A percentile compares a stretch with the other conserved stretches of the same genome.
These are phyloP conservation scores for Philhelius pedissequus DNA, from an alignment of 2,888 invertebrate genomes.

Conservation along the genomic window DNA sequence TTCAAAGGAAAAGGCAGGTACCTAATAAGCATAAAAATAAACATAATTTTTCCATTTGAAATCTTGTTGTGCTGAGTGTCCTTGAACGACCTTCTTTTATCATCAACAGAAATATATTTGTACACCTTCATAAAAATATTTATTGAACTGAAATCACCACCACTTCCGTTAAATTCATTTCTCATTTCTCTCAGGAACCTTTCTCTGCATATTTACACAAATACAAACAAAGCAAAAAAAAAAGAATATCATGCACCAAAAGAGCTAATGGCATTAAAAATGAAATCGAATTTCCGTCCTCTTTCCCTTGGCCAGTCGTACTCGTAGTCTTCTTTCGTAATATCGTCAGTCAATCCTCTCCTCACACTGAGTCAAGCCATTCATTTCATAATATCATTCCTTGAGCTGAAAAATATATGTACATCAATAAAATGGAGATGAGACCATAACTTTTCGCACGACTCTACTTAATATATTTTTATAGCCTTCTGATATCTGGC, in stretches of 20 bases:
- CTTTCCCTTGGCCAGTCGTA: background rate
- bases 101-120: background rate
- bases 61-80: background rate
- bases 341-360: background rate
- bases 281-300: constrained; percentile 21
- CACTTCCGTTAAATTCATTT: constrained; percentile 10
- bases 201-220: background rate
- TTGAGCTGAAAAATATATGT: constrained; percentile 28
- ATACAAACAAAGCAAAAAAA: background rate
- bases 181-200: background rate
- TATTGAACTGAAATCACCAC: constrained; percentile 22
- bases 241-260: constrained; percentile 28
- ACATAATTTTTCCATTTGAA: constrained; percentile 23
- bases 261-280: constrained; percentile 31
- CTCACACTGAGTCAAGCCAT: background rate
- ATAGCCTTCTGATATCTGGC: background rate
- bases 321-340: no score
- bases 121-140: constrained; percentile 35
- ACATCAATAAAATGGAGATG: constrained; percentile 56
- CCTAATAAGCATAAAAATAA: background rate
- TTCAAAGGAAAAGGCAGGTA: background rate
- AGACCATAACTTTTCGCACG: constrained; percentile 38
- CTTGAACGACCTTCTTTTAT: background rate
- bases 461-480: constrained; percentile 39
- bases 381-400: constrained; percentile 38